Evolutionary conservation across 2,113 vertebrate species (phyloP).

Genomic region (Penelope pileata): DNA sequence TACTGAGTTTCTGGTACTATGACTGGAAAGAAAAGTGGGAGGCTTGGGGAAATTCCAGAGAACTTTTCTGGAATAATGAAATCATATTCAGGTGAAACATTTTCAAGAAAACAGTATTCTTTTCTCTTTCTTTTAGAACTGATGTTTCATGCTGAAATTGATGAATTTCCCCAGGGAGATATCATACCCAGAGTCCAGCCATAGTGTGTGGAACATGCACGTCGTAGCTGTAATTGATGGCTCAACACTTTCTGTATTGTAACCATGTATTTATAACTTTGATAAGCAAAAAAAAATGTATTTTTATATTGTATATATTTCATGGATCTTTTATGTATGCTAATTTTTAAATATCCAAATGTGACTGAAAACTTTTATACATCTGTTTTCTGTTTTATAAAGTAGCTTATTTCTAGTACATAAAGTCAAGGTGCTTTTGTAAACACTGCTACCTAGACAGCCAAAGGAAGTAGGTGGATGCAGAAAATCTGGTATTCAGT

Average conservation of each 20-base stretch:
- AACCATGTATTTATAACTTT: conserved; percentile 47
- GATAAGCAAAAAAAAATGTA: conserved; percentile 40
- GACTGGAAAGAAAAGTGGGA: background rate
- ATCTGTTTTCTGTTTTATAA: conserved; percentile 19
- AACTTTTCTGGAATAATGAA: background rate
- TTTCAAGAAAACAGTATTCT: background rate
- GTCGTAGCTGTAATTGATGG: background rate
- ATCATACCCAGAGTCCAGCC: conserved; percentile 78
- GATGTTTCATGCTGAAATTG: conserved; percentile 85
- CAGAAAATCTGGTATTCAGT: background rate
- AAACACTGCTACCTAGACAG: background rate
- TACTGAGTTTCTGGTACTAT: background rate
- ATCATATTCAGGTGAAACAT: background rate
- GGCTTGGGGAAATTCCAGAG: background rate
- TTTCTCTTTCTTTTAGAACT: conserved; percentile 74
- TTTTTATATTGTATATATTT: conserved; percentile 73
- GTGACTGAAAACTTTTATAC: conserved; percentile 28
- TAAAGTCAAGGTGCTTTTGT: background rate
- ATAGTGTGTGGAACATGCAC: conserved; percentile 26
- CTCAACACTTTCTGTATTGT: conserved; percentile 13
- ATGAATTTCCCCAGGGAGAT: conserved; percentile 78
- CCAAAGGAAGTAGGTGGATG: background rate
- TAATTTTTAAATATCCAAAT: background rate
- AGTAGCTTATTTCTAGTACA: background rate
- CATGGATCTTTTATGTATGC: conserved; percentile 27